Conservation (phyloP, 2,888 invertebrate genomes). For the Lepidonotus clava region DNA sequence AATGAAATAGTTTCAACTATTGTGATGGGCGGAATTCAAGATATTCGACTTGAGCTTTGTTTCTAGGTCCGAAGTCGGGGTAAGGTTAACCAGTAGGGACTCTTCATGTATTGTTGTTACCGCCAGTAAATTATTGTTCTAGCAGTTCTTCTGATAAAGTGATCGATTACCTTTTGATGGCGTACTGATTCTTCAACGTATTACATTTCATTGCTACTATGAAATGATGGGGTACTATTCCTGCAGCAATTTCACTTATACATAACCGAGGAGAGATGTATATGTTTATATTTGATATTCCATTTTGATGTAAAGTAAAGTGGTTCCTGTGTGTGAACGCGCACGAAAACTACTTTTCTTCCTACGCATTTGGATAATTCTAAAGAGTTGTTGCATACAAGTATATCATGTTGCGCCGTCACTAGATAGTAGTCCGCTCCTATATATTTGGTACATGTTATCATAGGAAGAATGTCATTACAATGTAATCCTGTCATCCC, state of each 20-base stretch:
- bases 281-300: neutral
- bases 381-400: too few species aligned
- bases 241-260: conserved; percentile 19
- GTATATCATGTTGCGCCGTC: too few species aligned
- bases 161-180: too few species aligned
- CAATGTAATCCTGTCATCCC: too few species aligned
- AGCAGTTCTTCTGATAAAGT: neutral
- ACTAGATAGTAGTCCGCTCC: too few species aligned
- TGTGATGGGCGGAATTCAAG: too few species aligned
- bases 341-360: too few species aligned
- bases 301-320: neutral
- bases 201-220: conserved; percentile 15
- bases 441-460: too few species aligned
- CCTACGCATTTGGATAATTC: too few species aligned
- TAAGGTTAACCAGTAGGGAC: neutral
- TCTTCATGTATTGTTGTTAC: neutral
- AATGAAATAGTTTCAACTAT: too few species aligned
- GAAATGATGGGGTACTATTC: conserved; percentile 19
- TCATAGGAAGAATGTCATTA: too few species aligned
- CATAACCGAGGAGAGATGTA: neutral
- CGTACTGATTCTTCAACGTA: neutral
- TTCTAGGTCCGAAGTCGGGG: neutral
- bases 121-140: neutral
- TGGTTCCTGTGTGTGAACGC: neutral
- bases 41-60: too few species aligned